phyloP scores from a whole-genome alignment of 2,888 invertebrate genomes.

The Holacanthella duospinosa region DNA sequence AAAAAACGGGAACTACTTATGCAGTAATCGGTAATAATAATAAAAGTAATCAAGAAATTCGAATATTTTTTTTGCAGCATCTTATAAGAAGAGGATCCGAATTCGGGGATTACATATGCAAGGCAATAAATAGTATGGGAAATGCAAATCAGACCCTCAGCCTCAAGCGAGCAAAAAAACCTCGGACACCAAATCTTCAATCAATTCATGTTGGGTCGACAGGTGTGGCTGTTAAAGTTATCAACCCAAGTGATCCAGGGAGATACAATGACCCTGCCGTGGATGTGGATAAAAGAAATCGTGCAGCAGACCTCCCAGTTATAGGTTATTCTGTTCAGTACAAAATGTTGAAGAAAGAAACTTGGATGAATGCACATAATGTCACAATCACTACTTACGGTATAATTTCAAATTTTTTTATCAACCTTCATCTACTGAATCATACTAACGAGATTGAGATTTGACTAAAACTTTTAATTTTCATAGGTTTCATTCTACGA shows the following conservation, averaged over 20 bases:
- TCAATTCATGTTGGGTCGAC: slow-evolving; percentile 22
- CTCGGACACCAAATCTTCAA: slow-evolving; percentile 29
- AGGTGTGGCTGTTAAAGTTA: slow-evolving; percentile 31
- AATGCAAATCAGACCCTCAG: slow-evolving; percentile 22
- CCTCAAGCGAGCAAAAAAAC: slow-evolving; percentile 34
- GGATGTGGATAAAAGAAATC: slow-evolving; percentile 29
- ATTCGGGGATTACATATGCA: slow-evolving; percentile 31
- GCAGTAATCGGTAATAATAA: too few relatives aligned
- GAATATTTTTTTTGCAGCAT: too few relatives aligned
- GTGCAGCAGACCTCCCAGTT: slow-evolving; percentile 27
- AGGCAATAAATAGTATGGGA: slow-evolving; percentile 33
- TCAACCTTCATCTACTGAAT: background rate
- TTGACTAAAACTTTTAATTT: background rate
- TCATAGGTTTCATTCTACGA: slow-evolving; percentile 32
- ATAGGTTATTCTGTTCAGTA: slow-evolving; percentile 36
- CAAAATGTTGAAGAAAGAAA: slow-evolving; percentile 34
- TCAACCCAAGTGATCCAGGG: slow-evolving; percentile 17
- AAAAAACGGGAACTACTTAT: too few relatives aligned
- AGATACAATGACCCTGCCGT: slow-evolving; percentile 23
- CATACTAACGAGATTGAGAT: background rate
- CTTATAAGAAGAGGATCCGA: slow-evolving; percentile 27
- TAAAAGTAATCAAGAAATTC: too few relatives aligned
- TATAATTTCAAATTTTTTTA: background rate
- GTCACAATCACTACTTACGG: slow-evolving; percentile 7
- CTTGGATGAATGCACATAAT: slow-evolving; percentile 29